Base-by-base conservation (phyloP, 37 sponge, comb jelly and placozoan species). In the Hexactinellida sp. region DNA sequence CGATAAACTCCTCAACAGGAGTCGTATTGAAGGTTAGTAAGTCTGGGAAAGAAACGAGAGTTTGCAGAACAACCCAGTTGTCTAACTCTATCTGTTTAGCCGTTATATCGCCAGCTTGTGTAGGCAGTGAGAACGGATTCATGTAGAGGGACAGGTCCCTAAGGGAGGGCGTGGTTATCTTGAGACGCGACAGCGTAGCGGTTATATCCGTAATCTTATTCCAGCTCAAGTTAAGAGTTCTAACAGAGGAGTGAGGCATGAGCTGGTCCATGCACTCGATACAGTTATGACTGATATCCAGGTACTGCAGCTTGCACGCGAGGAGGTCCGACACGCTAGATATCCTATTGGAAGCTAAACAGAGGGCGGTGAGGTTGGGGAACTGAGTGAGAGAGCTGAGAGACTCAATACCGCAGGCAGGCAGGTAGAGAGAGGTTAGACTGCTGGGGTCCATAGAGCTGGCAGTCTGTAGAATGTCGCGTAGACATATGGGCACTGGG, bases 311-410 rank as follows among this genome's bases (percentile, higher is more conserved):
- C 3, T 10, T 25, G 3, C 19, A 23, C 3, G 30, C 28, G 5
- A 32, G 19, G 21, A 63, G 30, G 34, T n/a, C 76, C 5, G 21
- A 10, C 5, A 63, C 5, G 34, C 32, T 32, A 23, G 76, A 63
- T 3, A 63, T n/a, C 25, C 76, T 7, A 63, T 63, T 63, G 13
- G 76, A 10, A 32, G 76, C 76, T 10, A 63, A 23, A n/a, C 30
- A 63, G 25, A 63, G 76, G 13, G 76, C 76, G 13, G 76, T 63
- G 76, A 63, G 76, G 76, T 63, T 63, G 13, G 76, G 76, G 76
- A 63, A 63, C 76, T 32, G 34, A 28, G 3, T 63, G 34, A 63
- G 13, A 23, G 1, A 63, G 32, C 3, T 10, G 76, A 63, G 32
- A 63, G 76, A 63, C 5, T 63, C 76, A 3, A 63, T n/a, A 5